Evolutionary conservation across 2,797 vertebrate species (phyloP), one percentile per base, ranked within the genome.

Genomic region (Bradypodion pumilum): DNA sequence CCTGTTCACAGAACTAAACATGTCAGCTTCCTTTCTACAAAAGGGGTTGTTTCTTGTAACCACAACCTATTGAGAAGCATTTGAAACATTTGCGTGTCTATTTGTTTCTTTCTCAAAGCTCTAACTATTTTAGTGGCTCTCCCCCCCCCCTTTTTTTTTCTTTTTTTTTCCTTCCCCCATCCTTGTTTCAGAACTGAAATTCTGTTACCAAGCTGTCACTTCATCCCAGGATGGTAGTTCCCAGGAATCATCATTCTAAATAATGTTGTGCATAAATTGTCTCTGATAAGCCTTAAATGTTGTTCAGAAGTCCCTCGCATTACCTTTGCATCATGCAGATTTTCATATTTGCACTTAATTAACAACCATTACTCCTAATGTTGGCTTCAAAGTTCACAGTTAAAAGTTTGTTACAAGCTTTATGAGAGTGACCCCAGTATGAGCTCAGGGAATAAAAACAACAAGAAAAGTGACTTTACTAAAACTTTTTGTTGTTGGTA

Each of bases 401-500:
- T 93, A 66, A 88, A 93, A 89, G 94, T 91, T 87, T 88, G 92
- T 93, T 94, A 92, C 86, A 75, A 92, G 92, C 94, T 94, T 93
- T 89, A 93, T 94, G 93, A 92, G 93, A 94, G 95, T 95, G 94
- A 95, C 96, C 95, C 96, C 95, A 96, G 95, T 95, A 95, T 96
- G 96, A 96, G 96, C 96, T 97, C 96, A 96, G 96, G 96, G 95
- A 97, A 95, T 89, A 92, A 91, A 91, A 90, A 90, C 82, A 83
- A 86, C 88, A 85, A 84, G 92, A 80, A 85, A 91, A 92, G 85
- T 95, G 72, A 91, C 93, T 94, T 95, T 90, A 93, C 91, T 92
- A 91, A 95, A 94, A 92, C 89, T 87, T 82, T 92, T 94, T 83
- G 92, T 83, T 91, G 82, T 88, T 92, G 89, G 92, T 94, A 89